These are phyloP conservation scores for Eupleurogrammus muticus DNA, from an alignment of 2,797 vertebrate species.

Conservation along the genomic window DNA sequence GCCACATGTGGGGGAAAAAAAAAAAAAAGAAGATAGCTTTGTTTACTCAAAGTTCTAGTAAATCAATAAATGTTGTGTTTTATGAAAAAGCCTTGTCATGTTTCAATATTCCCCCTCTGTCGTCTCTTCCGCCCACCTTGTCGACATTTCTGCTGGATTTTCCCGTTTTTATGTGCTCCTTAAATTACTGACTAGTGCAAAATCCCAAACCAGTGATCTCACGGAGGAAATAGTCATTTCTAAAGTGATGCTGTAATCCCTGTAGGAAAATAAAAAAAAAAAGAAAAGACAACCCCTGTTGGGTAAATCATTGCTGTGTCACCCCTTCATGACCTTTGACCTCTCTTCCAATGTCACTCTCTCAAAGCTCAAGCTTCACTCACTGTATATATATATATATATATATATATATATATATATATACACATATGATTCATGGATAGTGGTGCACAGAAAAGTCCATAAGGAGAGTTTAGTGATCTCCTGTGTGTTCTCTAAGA, in stretches of 20 bases:
- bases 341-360: constrained; percentile 21
- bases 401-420: background rate
- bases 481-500: constrained; percentile 12
- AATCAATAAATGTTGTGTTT: too few species aligned
- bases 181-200: constrained; percentile 3
- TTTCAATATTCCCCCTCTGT: too few species aligned
- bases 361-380: constrained; percentile 6
- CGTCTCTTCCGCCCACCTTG: background rate
- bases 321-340: constrained; percentile 10
- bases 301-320: background rate
- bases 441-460: too few species aligned
- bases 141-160: constrained; percentile 41
- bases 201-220: constrained; percentile 11
- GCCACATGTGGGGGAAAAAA: too few species aligned
- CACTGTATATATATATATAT: background rate
- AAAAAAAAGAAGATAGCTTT: background rate
- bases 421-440: background rate
- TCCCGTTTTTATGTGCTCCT: constrained; percentile 33
- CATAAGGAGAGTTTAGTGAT: too few species aligned
- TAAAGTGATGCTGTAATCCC: background rate
- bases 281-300: background rate
- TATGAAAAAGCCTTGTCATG: too few species aligned
- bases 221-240: constrained; percentile 22
- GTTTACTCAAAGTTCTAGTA: too few species aligned
- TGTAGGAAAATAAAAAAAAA: background rate